Evolutionary conservation across 1,140 invertebrate species (phyloP), one percentile per base, ranked within the genome.

Genomic region (Ctenoplectra terminalis): DNA sequence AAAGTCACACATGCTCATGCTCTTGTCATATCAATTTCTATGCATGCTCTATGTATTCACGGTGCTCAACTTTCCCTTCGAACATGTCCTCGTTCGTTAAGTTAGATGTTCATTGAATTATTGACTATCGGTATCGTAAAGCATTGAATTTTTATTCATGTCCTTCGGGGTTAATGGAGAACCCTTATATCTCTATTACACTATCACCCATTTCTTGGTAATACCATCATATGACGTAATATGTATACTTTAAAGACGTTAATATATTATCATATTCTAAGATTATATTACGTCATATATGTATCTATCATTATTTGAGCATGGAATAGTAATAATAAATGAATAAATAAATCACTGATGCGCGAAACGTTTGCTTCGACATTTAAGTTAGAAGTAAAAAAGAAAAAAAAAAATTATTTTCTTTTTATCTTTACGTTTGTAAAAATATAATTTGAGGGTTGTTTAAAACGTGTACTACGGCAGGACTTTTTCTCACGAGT

Each of bases 1-100:
- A 90, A 78, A 72, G 86, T 88, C 82, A 72, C 66, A 61, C 90
- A 91, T 91, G 90, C 89, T 80, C 90, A 90, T 91, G 89, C 88
- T 83, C 60, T 50, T 78, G 66, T 83, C 70, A 85, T 80, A 71
- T 75, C 37, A 63, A 76, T 52, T 43, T 80, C 58, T 77, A 70
- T 74, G 71, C 87, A 85, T 87, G 86, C 86, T 84, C 54, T 29
- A 37, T 80, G 50, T 66, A 31, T 76, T n/a, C 6, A 26, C 48
- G 72, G 31, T 78, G 77, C 63, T 58, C 52, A 48, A 70, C 17
- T 54, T 40, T 72, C 17, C 52, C 29, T 9, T 8, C 17, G 5
- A 34, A 77, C 50, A 29, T 23, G 52, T 31, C 11, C 23, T 5
- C 43, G 17, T 26, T 58, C 40, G 23, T 48, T 23, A 5, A 60